Base-by-base conservation (phyloP, 2,113 vertebrate species). In the Crotophaga sulcirostris region DNA sequence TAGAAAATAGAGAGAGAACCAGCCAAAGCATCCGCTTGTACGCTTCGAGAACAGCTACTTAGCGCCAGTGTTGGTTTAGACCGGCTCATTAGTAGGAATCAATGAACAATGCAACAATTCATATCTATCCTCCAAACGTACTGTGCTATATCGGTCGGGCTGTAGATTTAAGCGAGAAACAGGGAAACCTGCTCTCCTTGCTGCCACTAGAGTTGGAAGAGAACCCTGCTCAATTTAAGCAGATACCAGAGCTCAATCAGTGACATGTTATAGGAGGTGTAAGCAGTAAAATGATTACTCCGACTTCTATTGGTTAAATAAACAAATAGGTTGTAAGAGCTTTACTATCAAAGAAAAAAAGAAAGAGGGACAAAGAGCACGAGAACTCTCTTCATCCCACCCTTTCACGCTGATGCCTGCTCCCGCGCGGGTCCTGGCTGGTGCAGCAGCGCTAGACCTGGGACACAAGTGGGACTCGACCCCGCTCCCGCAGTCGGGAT, bases 361-460 rank as follows among this genome's bases (percentile, higher is more conserved):
- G 26, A 11, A 28, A 28, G 13, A 55, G 16, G 31, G 10, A 17
- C 17, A 31, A 17, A 40, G 24, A 13, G 55, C 45, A 7, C 2
- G 28, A 8, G 1, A 10, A 10, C 2, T 25, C 3, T 69, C 40
- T 34, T 4, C 29, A 49, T 26, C 40, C 13, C 25, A 18, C 15
- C 3, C 17, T 34, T 29, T 16, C 60, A 23, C 15, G 4, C 13
- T 11, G 16, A 6, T 7, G 16, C 10, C 18, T 2, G 28, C 3
- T 47, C 10, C 40, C 11, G 3, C 6, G 4, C 4, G 2, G 25
- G 13, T 25, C 16, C 20, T 4, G 8, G 44, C 6, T 2, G 40
- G 38, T 44, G n/a, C 28, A 6, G 52, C 34, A 28, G 13, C 6
- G 2, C n/a, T 21, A 36, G 25, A 47, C 10, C 20, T 36, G 28